phyloP scores from a whole-genome alignment of 2,113 vertebrate genomes.

The Neolamprologus cancellatus region DNA sequence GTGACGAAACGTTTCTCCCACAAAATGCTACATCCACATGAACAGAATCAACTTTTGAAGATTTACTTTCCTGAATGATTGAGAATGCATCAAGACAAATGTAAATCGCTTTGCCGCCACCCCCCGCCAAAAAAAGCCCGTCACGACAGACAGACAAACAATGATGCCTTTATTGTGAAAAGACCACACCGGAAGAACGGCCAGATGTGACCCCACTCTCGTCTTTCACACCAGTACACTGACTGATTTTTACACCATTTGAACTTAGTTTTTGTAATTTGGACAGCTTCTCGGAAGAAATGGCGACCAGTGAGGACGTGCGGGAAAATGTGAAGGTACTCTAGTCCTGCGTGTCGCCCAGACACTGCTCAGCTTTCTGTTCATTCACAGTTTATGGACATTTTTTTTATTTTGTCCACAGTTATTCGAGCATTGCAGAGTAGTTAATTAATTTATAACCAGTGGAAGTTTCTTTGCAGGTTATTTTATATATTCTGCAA shows the following conservation, averaged over 20 bases:
- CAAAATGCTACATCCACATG: fast-evolving
- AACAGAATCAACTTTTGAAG: background rate
- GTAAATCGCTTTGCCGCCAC: background rate
- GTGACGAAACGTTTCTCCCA: background rate
- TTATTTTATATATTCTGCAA: background rate
- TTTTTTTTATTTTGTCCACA: background rate
- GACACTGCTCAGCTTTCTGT: background rate
- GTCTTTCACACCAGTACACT: background rate
- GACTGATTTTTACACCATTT: background rate
- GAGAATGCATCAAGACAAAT: background rate
- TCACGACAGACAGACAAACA: background rate
- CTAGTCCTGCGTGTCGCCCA: background rate
- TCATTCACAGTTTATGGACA: background rate
- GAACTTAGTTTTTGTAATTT: background rate
- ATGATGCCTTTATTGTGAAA: background rate
- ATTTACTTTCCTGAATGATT: background rate
- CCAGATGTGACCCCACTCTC: no score
- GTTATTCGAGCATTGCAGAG: background rate
- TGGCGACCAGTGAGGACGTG: conserved; percentile 14
- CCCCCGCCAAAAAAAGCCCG: background rate
- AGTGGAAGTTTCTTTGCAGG: background rate
- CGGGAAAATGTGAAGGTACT: conserved; percentile 47
- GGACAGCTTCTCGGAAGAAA: background rate
- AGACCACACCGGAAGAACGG: background rate
- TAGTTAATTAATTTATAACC: background rate